Conservation (phyloP, 2,113 vertebrate species). For the Oreocharis arfaki region DNA sequence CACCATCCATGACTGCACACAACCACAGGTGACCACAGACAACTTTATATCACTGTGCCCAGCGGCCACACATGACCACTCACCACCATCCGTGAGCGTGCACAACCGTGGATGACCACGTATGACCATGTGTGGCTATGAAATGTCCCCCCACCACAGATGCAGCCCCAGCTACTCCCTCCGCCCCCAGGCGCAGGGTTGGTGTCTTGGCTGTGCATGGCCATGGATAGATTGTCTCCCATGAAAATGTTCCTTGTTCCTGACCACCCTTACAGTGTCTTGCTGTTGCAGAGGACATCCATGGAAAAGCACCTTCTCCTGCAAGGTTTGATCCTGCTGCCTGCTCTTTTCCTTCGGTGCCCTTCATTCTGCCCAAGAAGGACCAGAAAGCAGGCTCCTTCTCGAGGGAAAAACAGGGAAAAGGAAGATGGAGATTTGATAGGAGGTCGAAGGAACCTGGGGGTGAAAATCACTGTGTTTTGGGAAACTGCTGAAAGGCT, state of each 20-base stretch:
- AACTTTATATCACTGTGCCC: accelerated
- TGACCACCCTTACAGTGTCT: too few relatives aligned
- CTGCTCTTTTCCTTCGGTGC: neutral
- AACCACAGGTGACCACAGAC: neutral
- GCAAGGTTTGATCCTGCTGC: neutral
- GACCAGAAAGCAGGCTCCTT: neutral
- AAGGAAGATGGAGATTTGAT: neutral
- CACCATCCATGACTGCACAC: too few relatives aligned
- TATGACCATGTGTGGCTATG: accelerated
- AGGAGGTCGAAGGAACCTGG: neutral
- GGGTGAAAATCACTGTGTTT: neutral
- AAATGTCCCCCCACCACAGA: neutral
- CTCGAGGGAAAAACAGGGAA: neutral
- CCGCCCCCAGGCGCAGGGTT: neutral
- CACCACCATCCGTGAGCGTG: neutral
- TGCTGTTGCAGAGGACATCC: too few relatives aligned
- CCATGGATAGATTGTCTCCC: neutral
- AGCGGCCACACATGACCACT: accelerated
- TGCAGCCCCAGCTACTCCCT: neutral
- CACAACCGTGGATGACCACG: accelerated
- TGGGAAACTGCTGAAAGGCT: neutral
- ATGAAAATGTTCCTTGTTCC: neutral
- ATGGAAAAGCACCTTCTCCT: neutral
- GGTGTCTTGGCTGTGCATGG: neutral
- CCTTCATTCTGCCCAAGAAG: neutral